Conservation (phyloP, 2,113 vertebrate species). For the Triplophysa dalaica region DNA sequence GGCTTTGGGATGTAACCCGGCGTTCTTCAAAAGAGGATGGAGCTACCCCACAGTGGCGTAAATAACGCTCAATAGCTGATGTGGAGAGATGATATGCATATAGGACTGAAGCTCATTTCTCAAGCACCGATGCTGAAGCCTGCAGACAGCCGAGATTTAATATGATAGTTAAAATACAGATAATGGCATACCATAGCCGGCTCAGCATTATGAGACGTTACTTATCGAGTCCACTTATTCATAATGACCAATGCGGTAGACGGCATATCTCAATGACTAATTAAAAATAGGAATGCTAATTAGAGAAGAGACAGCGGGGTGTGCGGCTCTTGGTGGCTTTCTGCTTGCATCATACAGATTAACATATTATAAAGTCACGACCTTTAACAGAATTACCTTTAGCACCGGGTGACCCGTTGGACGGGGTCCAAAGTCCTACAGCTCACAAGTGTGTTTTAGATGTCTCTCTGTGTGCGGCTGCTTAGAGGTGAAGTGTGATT, state of each 20-base stretch:
- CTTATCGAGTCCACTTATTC: slow-evolving; percentile 31
- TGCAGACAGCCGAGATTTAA: slow-evolving; percentile 39
- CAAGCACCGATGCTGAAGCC: slow-evolving; percentile 18
- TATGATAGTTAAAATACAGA: slow-evolving; percentile 43
- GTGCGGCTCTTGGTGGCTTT: neutral
- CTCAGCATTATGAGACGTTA: slow-evolving; percentile 17
- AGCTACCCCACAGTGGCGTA: slow-evolving; percentile 47
- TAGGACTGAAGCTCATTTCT: slow-evolving; percentile 29
- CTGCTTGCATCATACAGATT: slow-evolving; percentile 18
- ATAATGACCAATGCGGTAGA: slow-evolving; percentile 19
- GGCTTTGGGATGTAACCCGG: slow-evolving; percentile 51
- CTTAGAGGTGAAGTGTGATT: no score
- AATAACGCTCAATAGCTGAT: slow-evolving; percentile 46
- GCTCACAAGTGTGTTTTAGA: neutral
- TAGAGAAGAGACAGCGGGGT: slow-evolving; percentile 20
- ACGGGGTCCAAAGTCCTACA: neutral
- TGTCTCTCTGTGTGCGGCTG: no score
- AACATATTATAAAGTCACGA: slow-evolving; percentile 21
- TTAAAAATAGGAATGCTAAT: slow-evolving; percentile 22
- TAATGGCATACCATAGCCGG: slow-evolving; percentile 15
- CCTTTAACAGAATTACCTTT: slow-evolving; percentile 16
- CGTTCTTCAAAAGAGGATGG: slow-evolving; percentile 46
- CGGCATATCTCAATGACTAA: slow-evolving; percentile 33
- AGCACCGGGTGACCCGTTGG: neutral
- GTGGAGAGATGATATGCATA: slow-evolving; percentile 49